Conservation (phyloP, 2,797 vertebrate species). For the Acanthiza pusilla region DNA sequence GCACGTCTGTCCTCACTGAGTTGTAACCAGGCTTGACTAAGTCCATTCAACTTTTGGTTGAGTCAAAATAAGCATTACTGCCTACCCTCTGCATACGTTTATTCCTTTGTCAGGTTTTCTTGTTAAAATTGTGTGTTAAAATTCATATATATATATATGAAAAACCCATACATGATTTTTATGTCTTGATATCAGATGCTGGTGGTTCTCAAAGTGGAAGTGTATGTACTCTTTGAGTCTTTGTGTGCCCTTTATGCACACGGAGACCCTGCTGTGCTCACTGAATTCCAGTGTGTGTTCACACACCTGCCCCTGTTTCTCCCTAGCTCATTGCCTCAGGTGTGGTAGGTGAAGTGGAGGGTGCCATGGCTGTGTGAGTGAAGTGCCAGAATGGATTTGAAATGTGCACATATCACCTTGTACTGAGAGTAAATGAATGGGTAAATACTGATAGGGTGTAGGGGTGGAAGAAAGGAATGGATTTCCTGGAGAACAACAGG, state of each 20-base stretch:
- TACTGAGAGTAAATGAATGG: neutral
- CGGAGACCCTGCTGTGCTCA: neutral
- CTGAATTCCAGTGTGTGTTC: neutral
- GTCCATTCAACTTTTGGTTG: neutral
- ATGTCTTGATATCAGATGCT: neutral
- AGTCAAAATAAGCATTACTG: neutral
- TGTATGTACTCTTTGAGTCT: neutral
- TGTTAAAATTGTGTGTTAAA: neutral
- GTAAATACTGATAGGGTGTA: neutral
- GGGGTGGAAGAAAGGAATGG: neutral
- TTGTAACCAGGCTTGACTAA: neutral
- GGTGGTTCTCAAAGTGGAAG: neutral
- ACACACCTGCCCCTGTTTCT: neutral
- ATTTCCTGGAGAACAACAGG: neutral
- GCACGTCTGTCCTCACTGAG: neutral
- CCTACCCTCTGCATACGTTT: neutral
- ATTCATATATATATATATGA: neutral
- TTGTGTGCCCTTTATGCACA: neutral
- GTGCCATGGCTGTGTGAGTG: neutral
- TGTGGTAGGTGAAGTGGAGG: neutral
- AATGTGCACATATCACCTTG: rapidly evolving
- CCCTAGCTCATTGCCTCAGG: neutral
- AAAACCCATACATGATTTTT: neutral
- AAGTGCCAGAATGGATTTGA: neutral
- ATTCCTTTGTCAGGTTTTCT: neutral